Evolutionary conservation across 2,797 vertebrate species (phyloP).

Genomic region (Poeciliopsis presidionis): DNA sequence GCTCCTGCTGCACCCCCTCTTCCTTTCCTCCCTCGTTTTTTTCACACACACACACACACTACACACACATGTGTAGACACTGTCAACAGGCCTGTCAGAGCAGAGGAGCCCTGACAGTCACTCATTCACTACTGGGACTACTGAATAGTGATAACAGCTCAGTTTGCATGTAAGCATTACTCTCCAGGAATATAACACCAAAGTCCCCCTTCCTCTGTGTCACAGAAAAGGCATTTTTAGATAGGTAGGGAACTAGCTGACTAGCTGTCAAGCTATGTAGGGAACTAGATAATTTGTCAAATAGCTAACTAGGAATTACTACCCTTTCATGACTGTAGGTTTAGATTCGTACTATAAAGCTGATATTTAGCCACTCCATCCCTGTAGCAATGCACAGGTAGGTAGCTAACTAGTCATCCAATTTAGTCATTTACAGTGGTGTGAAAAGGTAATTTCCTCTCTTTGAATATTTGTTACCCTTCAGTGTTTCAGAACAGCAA

Average conservation of each 20-base stretch:
- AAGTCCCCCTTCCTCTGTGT: neutral
- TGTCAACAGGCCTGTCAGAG: slow-evolving; percentile 67
- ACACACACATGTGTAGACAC: slow-evolving; percentile 53
- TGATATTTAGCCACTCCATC: neutral
- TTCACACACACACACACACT: slow-evolving; percentile 11
- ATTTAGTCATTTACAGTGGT: neutral
- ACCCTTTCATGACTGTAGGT: neutral
- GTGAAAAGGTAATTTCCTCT: too few relatives aligned
- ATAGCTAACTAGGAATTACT: neutral
- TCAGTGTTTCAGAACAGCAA: too few relatives aligned
- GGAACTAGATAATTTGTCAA: neutral
- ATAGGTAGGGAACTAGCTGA: neutral
- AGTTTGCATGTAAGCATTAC: slow-evolving; percentile 69
- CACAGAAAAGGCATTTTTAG: neutral
- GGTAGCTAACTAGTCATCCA: neutral
- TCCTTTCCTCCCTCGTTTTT: neutral
- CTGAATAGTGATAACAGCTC: slow-evolving; percentile 57
- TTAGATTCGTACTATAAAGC: too few relatives aligned
- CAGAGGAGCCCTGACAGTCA: slow-evolving; percentile 65
- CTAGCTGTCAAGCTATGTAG: neutral
- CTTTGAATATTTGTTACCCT: too few relatives aligned
- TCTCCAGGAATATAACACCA: slow-evolving; percentile 48
- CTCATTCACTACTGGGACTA: slow-evolving; percentile 63
- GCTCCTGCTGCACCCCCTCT: slow-evolving; percentile 6
- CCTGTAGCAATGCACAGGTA: neutral